Conservation (phyloP, 2,797 vertebrate genomes). For the Denticeps clupeoides region DNA sequence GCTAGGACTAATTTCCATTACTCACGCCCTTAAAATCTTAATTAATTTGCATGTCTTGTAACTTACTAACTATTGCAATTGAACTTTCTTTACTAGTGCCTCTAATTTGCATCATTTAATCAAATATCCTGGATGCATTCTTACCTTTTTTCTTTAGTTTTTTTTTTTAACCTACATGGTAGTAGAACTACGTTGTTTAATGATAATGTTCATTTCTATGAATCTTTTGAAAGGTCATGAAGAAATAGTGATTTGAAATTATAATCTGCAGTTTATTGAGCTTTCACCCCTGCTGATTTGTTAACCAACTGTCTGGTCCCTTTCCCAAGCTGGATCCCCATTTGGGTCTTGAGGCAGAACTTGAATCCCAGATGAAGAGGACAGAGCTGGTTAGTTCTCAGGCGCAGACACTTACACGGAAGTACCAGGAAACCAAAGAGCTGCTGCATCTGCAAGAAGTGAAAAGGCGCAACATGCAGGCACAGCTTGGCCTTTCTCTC, state of each 20-base stretch:
- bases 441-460: slow-evolving; percentile 72
- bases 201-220: slow-evolving; percentile 23
- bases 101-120: slow-evolving; percentile 41
- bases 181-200: slow-evolving; percentile 20
- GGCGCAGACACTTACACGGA: slow-evolving; percentile 75
- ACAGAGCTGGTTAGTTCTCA: slow-evolving; percentile 73
- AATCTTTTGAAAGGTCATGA: slow-evolving; percentile 26
- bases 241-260: slow-evolving; percentile 7
- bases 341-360: slow-evolving; percentile 70
- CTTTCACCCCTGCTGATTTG: slow-evolving; percentile 67
- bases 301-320: slow-evolving; percentile 81
- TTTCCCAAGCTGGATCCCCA: slow-evolving; percentile 76
- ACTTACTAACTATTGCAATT: slow-evolving; percentile 57
- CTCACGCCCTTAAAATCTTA: slow-evolving; percentile 54
- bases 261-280: slow-evolving; percentile 40
- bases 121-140: slow-evolving; percentile 22
- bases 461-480: slow-evolving; percentile 75
- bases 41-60: slow-evolving; percentile 61
- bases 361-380: slow-evolving; percentile 68
- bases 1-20: slow-evolving; percentile 64
- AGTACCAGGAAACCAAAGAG: slow-evolving; percentile 78
- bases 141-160: too few relatives aligned
- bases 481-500: slow-evolving; percentile 71
- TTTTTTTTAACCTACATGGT: slow-evolving; percentile 31
- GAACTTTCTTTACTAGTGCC: slow-evolving; percentile 45